Evolutionary conservation across 2,797 vertebrate genomes (phyloP), one percentile per base, ranked within the genome.

Genomic region (Leuciscus waleckii): DNA sequence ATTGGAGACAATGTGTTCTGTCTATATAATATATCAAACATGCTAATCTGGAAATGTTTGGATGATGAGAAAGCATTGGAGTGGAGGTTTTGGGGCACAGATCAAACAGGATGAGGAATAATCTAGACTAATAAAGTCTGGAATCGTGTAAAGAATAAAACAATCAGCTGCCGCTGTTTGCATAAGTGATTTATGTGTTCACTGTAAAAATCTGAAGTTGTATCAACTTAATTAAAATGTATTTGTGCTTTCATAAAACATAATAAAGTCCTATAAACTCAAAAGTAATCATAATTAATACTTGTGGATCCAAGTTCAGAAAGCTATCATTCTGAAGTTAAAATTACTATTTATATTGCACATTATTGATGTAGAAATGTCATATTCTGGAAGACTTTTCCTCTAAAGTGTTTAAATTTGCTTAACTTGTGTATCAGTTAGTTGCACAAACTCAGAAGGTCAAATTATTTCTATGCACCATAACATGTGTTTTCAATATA

Each of bases 1-100:
- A 35, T 56, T 37, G 61, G 74, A 83, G 51, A 29, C 32, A 74
- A 85, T 79, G 39, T 75, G 26, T 43, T 63, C 19, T 41, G 61
- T 80, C 79, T 37, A 82, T 87, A 14, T 51, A 82, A 21, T 23
- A 37, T 79, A 86, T 85, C 8, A 73, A 87, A 58, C 67, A 75
- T 39, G 56, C 70, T 67, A 61, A 83, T 74, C 54, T 84, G 14
- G 51, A 86, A 46, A 61, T 43, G 17, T 73, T 14, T 13, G 19
- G 26, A 21, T 11, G 26, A 32, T 2, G 17, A 32, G 26, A n/a
- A 82, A 63, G 54, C 26, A 7, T 2, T 46, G 56, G 21, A 65
- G 26, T 49, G 5, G 26, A 82, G 68, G 19, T 74, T 74, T 49
- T 49, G 14, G 7, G 29, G 21, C 39, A 39, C 16, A 13, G 81